Percentiles rank a stretch among this genome's conserved stretches.
Evolutionary conservation across 2,888 invertebrate genomes (phyloP).

Genomic region (Euzetes globulus): DNA sequence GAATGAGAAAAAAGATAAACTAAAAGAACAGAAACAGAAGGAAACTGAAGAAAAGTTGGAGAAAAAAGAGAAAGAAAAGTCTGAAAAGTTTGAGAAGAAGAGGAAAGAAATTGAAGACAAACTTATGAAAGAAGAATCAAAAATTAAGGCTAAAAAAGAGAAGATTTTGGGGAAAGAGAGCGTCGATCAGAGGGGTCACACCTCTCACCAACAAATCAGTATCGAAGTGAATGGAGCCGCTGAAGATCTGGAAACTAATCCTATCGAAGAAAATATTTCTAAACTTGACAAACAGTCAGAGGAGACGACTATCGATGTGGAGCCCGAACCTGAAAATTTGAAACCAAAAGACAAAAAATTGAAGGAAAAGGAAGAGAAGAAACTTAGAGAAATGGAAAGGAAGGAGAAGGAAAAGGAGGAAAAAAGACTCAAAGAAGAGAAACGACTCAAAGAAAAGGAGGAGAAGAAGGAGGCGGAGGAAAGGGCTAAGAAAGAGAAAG

Average conservation of each 20-base stretch:
- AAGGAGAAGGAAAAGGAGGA: conserved; percentile 21
- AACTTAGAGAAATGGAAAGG: not conserved
- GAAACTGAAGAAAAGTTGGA: not conserved
- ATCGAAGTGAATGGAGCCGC: conserved; percentile 5
- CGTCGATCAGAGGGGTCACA: not conserved
- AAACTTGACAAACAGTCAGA: conserved; percentile 16
- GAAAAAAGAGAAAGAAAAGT: not conserved
- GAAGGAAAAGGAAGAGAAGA: conserved; percentile 3
- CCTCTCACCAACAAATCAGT: not conserved
- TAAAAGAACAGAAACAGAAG: not conserved
- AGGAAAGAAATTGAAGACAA: conserved; percentile 14
- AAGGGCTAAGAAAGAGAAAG: not conserved
- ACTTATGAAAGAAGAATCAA: not conserved
- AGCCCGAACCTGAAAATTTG: not conserved
- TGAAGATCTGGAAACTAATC: conserved; percentile 17
- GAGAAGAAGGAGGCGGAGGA: not conserved
- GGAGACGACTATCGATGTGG: not conserved
- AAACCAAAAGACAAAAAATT: not conserved
- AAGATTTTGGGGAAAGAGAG: conserved; percentile 5
- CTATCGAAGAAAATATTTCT: not conserved
- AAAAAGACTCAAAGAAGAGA: conserved; percentile 7
- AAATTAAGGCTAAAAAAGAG: not conserved
- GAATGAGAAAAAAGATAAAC: conserved; percentile 21
- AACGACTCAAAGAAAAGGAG: not conserved
- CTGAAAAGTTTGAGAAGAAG: not conserved